Evolutionary conservation across 2,113 vertebrate genomes (phyloP), one percentile per base, ranked within the genome.

Genomic region (Semnopithecus entellus): DNA sequence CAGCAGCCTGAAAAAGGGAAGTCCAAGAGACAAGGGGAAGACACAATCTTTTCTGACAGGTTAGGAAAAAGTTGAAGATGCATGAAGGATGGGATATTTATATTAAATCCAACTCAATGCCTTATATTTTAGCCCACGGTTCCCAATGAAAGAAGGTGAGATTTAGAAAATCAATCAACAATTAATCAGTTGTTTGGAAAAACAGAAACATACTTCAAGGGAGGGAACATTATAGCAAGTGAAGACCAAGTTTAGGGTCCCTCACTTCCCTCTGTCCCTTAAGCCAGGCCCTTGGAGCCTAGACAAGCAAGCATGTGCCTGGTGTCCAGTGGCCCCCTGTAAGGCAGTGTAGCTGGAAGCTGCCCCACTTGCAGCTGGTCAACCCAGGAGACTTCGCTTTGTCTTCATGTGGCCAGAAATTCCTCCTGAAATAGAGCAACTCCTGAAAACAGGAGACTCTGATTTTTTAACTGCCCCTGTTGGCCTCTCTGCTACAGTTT

Each of bases 1-100:
- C 40, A 79, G 96, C 66, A 66, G 89, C 92, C 92, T 76, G 73
- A 45, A 68, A 95, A 88, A 23, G 35, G 75, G 64, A 90, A 52
- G 61, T 68, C 87, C 61, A 52, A 72, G 61, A 91, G 32, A 68
- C 14, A 16, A 45, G 40, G 78, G 14, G 27, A 81, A 91, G 90
- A 79, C 16, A 18, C 13, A 2, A 23, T 61, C 40, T 17, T 68
- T 13, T 38, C 2, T 12, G 38, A 64, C 79, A 75, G 23, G 70
- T 55, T 25, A 13, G 22, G 32, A 57, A 13, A 70, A 23, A 18
- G 3, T 55, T 8, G 25, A 82, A 72, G 40, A 27, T 6, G 6
- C 23, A 11, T 3, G 32, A n/a, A 38, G n/a, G 8, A 3, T 4
- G 1, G 45, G 25, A 61, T 8, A 3, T 2, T 78, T 25, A 10